Base-by-base conservation (phyloP, 2,797 vertebrate genomes). In the Cuniculus paca region DNA sequence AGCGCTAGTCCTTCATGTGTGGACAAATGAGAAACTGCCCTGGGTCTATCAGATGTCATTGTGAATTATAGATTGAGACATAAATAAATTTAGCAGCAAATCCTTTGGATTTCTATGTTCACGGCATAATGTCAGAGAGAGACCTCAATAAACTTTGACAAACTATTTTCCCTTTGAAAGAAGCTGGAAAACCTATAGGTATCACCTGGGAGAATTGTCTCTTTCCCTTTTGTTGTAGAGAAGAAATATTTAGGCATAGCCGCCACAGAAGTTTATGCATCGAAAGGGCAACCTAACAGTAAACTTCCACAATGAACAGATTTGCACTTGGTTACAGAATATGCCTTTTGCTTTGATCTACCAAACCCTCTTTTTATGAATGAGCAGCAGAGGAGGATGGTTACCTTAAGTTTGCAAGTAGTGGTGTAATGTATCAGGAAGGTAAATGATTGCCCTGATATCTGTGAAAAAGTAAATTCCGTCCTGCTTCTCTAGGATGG, bases 91-190 rank as follows among this genome's bases (percentile, higher is more conserved):
- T 72, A 84, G n/a, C 54, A 86, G 68, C 31, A 36, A 19, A 65
- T 26, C n/a, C 13, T 74, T 79, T 83, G 79, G 48, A 54, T 88
- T 79, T 39, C 17, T 94, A 7, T 95, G 48, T 93, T 95, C 91
- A 91, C 50, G 65, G 48, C 48, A 60, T 86, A 50, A 85, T 39
- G 31, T 82, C 88, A 93, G 80, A 95, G 54, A 93, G 80, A 95
- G 54, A 87, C 39, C 34, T 79, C 75, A 84, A 61, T 89, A 89
- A 34, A 93, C 95, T 91, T 91, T 88, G 63, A n/a, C 31, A 93
- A 86, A 54, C 7, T 0, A 58, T 8, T 14, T 93, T 82, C 52
- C 45, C 19, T 63, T 89, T 86, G 90, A 86, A 86, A 36, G 82
- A 74, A 86, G 60, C 14, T 86, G 54, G 77, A 86, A 52, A 91